Conservation (phyloP, 2,113 vertebrate genomes). For the Addax nasomaculatus region DNA sequence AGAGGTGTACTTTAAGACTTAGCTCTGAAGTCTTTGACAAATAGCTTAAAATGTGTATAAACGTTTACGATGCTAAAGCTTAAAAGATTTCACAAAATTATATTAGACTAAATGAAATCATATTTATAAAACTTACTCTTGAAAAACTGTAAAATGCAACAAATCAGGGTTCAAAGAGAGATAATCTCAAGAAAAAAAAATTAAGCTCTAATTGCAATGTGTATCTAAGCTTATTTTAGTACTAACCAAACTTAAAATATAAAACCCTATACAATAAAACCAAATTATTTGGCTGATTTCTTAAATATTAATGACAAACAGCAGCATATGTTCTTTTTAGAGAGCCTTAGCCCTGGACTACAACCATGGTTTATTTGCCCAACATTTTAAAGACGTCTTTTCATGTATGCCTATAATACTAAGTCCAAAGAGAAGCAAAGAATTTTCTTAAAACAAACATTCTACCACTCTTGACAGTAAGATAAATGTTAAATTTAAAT, state of each 20-base stretch:
- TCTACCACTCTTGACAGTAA: background rate
- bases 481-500: background rate
- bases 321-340: background rate
- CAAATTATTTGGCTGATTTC: background rate
- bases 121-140: background rate
- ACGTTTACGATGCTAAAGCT: background rate
- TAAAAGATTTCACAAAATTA: background rate
- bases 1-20: background rate
- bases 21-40: background rate
- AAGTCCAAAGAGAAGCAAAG: background rate
- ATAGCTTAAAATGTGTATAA: background rate
- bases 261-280: background rate
- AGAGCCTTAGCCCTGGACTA: background rate
- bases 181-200: slow-evolving; percentile 23
- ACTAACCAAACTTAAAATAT: background rate
- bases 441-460: slow-evolving; percentile 3
- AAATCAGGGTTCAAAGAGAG: background rate
- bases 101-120: background rate
- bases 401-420: background rate
- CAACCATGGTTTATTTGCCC: background rate
- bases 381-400: background rate
- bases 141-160: background rate
- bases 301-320: background rate
- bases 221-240: background rate
- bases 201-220: background rate